Evolutionary conservation across 2,797 vertebrate species (phyloP).

Genomic region (Sus cebifrons): DNA sequence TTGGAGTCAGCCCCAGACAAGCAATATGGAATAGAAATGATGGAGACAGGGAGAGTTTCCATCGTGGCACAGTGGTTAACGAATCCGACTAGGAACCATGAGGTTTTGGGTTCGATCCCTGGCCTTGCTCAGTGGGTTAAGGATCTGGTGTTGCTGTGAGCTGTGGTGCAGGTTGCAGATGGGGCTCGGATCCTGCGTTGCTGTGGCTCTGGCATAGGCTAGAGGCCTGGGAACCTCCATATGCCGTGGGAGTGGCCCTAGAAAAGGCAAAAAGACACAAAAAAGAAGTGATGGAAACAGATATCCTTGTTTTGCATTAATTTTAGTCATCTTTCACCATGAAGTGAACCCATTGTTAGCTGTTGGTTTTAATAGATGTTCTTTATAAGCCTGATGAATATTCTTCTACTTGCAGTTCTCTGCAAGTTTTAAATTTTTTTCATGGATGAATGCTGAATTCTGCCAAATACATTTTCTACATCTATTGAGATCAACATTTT

Average conservation of each 20-base stretch:
- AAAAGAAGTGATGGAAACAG: not conserved
- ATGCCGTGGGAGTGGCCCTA: too few species aligned
- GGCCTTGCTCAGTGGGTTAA: too few species aligned
- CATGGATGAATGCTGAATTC: not conserved
- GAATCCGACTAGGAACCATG: too few species aligned
- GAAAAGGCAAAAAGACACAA: too few species aligned
- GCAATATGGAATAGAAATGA: not conserved
- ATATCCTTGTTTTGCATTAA: not conserved
- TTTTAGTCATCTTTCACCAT: not conserved
- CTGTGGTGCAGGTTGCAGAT: too few species aligned
- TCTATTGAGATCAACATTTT: not conserved
- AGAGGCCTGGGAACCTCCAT: too few species aligned
- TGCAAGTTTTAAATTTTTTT: not conserved
- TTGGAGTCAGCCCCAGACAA: not conserved
- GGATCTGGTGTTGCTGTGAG: too few species aligned
- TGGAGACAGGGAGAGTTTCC: not conserved
- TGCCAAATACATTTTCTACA: not conserved
- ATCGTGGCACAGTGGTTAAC: too few species aligned
- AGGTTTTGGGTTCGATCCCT: too few species aligned
- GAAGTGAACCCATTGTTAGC: not conserved
- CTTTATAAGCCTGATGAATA: slow-evolving; percentile 19
- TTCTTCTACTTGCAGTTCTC: not conserved
- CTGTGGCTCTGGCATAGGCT: too few species aligned
- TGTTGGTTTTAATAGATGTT: not conserved
- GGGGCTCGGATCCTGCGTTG: too few species aligned